phyloP scores from a whole-genome alignment of 2,888 invertebrate species.

The Netelia fuscicornis region DNA sequence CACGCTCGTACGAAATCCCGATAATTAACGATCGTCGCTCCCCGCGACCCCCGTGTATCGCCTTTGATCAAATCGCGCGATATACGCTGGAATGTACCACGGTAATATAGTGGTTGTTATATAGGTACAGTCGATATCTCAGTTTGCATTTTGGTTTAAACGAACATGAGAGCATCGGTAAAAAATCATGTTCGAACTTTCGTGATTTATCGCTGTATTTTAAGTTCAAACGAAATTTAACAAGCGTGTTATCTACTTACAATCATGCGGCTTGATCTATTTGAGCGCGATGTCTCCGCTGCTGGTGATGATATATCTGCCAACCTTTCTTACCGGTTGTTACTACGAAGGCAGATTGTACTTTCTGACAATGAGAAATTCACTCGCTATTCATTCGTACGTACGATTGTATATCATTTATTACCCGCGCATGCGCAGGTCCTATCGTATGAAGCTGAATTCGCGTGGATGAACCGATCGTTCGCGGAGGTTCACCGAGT shows the following conservation, averaged over 20 bases:
- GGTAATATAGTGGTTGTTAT: not conserved
- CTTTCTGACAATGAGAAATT: constrained; percentile 49
- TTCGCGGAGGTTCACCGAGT: constrained; percentile 19
- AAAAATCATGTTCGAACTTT: not conserved
- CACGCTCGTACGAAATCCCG: constrained; percentile 44
- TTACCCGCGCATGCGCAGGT: not conserved
- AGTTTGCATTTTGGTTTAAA: not conserved
- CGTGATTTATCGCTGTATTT: not conserved
- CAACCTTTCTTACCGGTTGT: not conserved
- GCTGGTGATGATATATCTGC: not conserved
- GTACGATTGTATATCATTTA: not conserved
- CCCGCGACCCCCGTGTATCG: constrained; percentile 5
- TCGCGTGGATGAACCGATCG: constrained; percentile 29
- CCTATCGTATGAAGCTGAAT: not conserved
- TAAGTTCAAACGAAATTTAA: not conserved
- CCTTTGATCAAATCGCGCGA: constrained; percentile 47
- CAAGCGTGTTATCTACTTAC: not conserved
- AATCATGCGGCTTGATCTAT: not conserved
- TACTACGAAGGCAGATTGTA: constrained; percentile 7
- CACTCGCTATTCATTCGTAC: constrained; percentile 7
- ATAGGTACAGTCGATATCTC: not conserved
- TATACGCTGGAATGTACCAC: constrained; percentile 7
- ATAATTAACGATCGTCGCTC: constrained; percentile 51
- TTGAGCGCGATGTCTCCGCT: not conserved
- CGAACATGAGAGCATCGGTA: not conserved